These are phyloP conservation scores for Syritta pipiens DNA, from an alignment of 2,888 invertebrate species.

Conservation along the genomic window DNA sequence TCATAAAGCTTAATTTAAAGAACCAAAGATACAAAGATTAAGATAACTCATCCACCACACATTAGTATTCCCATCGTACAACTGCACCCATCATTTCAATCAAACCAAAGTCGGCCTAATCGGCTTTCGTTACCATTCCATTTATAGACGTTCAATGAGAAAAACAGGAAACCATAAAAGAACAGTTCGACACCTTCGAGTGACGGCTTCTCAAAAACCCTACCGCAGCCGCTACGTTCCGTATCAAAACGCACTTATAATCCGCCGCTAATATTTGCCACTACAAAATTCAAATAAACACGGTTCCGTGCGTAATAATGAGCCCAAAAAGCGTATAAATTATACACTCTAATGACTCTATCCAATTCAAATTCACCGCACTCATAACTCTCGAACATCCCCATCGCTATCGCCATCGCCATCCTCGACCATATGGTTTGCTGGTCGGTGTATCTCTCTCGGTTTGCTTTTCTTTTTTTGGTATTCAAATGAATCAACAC, in stretches of 20 bases:
- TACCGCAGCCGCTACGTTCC: not conserved
- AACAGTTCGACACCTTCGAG: constrained; percentile 16
- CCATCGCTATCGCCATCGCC: constrained; percentile 12
- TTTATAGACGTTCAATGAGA: constrained; percentile 20
- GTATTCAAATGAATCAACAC: constrained; percentile 37
- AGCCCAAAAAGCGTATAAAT: constrained; percentile 8
- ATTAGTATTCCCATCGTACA: constrained; percentile 16
- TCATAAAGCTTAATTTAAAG: constrained; percentile 3
- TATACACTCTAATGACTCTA: constrained; percentile 26
- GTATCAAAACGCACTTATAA: not conserved
- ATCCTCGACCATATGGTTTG: constrained; percentile 14
- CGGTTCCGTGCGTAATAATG: constrained; percentile 17
- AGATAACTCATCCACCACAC: constrained; percentile 15
- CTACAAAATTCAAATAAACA: constrained; percentile 6
- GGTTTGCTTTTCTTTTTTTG: constrained; percentile 19
- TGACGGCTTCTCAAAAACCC: constrained; percentile 4
- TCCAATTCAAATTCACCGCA: constrained; percentile 10
- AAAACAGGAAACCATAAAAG: constrained; percentile 26
- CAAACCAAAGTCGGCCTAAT: constrained; percentile 16
- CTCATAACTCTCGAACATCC: too few relatives aligned
- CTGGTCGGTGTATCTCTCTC: constrained; percentile 7
- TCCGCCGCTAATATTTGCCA: constrained; percentile 15
- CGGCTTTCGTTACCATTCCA: constrained; percentile 33
- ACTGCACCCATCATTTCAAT: constrained; percentile 16
- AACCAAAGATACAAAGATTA: constrained; percentile 9